Evolutionary conservation across 2,888 invertebrate genomes (phyloP).

Genomic region (Temnothorax unifasciatus): DNA sequence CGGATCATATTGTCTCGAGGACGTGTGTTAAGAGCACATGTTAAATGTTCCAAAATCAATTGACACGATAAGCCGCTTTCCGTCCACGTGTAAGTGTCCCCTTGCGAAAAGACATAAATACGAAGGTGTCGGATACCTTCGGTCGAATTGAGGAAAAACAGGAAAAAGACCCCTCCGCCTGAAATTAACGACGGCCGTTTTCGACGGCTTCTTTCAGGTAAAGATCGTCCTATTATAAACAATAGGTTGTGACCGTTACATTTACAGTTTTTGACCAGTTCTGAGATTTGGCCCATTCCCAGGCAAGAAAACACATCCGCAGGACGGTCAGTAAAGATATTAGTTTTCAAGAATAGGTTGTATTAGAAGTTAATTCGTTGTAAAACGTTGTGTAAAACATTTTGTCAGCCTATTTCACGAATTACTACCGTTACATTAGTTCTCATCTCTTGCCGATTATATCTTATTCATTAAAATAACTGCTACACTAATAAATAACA

Average conservation of each 20-base stretch:
- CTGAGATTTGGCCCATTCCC: neutral
- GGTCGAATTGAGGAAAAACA: neutral
- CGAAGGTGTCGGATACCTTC: neutral
- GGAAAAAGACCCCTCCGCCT: neutral
- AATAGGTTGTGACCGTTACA: neutral
- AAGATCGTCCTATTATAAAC: conserved; percentile 2
- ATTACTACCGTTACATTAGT: too few species aligned
- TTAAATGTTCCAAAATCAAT: neutral
- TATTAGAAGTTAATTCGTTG: conserved; percentile 9
- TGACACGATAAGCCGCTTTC: neutral
- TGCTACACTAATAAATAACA: neutral
- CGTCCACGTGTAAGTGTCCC: neutral
- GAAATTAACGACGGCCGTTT: neutral
- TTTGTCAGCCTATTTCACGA: neutral
- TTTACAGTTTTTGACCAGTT: neutral
- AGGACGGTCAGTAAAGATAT: neutral
- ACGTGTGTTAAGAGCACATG: neutral
- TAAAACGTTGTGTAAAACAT: conserved; percentile 27
- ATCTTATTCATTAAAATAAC: neutral
- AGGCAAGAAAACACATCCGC: neutral
- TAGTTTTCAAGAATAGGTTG: conserved; percentile 10
- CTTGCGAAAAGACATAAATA: neutral
- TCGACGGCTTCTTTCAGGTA: conserved; percentile 26
- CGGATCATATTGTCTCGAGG: neutral
- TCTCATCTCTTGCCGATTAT: neutral